phyloP scores from a whole-genome alignment of 2,797 vertebrate genomes.

The Peromyscus aztecus region DNA sequence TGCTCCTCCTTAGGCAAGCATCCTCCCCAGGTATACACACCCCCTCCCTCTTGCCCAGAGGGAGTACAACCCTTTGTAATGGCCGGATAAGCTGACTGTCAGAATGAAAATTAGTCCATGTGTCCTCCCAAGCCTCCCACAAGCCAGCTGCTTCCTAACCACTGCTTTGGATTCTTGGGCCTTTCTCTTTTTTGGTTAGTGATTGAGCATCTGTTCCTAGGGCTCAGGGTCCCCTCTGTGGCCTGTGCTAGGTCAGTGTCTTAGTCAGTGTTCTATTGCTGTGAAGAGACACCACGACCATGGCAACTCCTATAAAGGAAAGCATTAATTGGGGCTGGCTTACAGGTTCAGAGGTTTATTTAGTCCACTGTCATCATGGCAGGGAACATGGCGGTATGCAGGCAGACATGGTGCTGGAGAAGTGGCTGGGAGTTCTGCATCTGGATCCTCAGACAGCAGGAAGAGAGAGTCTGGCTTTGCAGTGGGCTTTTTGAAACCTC shows the following conservation, averaged over 20 bases:
- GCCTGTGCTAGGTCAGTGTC: fast-evolving
- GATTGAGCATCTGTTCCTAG: fast-evolving
- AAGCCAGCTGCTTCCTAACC: neutral
- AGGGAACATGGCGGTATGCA: too few relatives aligned
- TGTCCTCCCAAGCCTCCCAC: fast-evolving
- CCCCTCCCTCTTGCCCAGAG: neutral
- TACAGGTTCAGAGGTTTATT: neutral
- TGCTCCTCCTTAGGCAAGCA: neutral
- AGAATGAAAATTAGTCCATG: fast-evolving
- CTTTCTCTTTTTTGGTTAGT: fast-evolving
- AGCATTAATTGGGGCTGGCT: neutral
- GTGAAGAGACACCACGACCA: neutral
- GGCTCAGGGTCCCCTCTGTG: too few relatives aligned
- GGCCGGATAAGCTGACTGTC: neutral
- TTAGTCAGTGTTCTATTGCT: neutral
- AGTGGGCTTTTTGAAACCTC: neutral
- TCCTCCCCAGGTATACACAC: neutral
- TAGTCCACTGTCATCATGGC: neutral
- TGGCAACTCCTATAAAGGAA: neutral
- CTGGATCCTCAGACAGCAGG: neutral
- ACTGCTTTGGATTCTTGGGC: neutral
- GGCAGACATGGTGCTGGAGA: neutral
- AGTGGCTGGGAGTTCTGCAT: neutral
- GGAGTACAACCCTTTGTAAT: neutral
- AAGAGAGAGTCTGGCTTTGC: neutral